phyloP scores from a whole-genome alignment of 2,797 vertebrate species.

The Enteromius paludinosus region DNA sequence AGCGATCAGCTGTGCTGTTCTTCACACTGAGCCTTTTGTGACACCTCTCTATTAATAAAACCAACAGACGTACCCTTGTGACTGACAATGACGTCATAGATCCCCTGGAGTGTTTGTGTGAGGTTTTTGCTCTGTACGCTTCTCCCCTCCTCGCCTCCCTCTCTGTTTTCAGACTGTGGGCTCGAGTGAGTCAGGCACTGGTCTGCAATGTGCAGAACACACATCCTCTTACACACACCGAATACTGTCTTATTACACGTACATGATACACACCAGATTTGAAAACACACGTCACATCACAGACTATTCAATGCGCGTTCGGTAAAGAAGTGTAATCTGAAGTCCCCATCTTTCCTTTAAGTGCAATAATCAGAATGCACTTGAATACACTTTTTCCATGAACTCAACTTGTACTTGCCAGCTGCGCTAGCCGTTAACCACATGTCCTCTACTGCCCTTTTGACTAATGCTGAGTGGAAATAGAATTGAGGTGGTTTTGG shows the following conservation, averaged over 20 bases:
- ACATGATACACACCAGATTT: neutral
- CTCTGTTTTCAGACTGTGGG: conserved; percentile 32
- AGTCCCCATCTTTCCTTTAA: conserved; percentile 20
- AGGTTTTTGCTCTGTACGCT: conserved; percentile 60
- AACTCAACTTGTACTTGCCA: conserved; percentile 70
- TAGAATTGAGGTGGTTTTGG: conserved; percentile 38
- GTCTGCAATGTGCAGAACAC: conserved; percentile 52
- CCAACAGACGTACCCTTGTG: conserved; percentile 77
- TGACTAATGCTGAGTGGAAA: conserved; percentile 74
- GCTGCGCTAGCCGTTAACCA: conserved; percentile 68
- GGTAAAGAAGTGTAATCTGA: conserved; percentile 3
- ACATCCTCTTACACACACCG: conserved; percentile 24
- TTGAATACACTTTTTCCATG: conserved; percentile 39
- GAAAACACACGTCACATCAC: neutral
- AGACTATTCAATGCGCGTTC: neutral
- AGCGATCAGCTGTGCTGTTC: neutral
- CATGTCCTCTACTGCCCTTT: conserved; percentile 75
- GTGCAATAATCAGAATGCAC: conserved; percentile 33
- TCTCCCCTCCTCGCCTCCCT: conserved; percentile 19
- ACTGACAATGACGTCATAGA: conserved; percentile 82
- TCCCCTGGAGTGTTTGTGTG: conserved; percentile 85
- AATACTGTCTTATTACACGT: neutral
- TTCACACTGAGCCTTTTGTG: neutral
- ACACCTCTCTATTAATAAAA: conserved; percentile 27
- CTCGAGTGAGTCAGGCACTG: conserved; percentile 38